A percentile compares a stretch with the other conserved stretches of the same genome.
phyloP scores from a whole-genome alignment of 2,113 vertebrate species.

The Mastomys coucha region DNA sequence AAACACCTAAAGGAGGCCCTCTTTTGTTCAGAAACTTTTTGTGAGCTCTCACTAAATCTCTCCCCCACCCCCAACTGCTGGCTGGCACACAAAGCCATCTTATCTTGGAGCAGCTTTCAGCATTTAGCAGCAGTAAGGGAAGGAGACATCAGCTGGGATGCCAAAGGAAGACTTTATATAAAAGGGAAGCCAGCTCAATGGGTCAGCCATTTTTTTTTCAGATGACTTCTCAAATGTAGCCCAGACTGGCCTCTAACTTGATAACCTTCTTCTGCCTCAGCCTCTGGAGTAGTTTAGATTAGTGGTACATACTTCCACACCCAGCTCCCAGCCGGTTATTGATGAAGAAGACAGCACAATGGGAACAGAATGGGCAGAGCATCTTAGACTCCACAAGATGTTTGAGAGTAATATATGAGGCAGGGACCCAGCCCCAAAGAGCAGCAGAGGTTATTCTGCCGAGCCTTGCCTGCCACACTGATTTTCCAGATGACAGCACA shows the following conservation, averaged over 20 bases:
- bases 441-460: too few relatives aligned
- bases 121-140: not conserved
- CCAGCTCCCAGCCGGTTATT: not conserved
- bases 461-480: not conserved
- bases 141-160: not conserved
- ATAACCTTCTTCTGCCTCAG: not conserved
- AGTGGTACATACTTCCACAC: not conserved
- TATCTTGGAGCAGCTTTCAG: not conserved
- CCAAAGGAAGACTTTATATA: not conserved
- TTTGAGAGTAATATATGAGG: fast-evolving
- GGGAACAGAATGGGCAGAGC: not conserved
- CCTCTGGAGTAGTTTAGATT: not conserved
- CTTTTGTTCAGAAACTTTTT: not conserved
- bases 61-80: not conserved
- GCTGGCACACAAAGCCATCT: not conserved
- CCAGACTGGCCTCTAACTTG: not conserved
- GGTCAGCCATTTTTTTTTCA: not conserved
- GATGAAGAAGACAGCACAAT: not conserved
- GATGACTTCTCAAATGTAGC: not conserved
- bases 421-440: not conserved
- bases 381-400: not conserved
- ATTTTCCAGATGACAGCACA: not conserved
- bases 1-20: not conserved
- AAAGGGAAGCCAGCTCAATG: not conserved
- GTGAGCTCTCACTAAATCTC: not conserved